Conservation (phyloP, 2,113 vertebrate genomes). For the Oncorhynchus masou region DNA sequence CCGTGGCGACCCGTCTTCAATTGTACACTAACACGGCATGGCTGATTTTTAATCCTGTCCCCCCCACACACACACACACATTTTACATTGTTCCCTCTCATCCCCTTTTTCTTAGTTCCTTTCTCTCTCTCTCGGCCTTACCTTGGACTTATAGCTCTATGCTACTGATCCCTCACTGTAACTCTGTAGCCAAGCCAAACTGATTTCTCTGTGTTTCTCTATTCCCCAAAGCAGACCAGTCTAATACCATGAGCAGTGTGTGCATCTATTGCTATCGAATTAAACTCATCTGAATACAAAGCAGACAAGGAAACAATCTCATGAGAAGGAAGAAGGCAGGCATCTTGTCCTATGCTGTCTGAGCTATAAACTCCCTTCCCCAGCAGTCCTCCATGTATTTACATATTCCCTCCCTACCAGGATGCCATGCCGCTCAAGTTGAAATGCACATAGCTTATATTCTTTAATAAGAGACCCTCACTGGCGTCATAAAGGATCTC, state of each 20-base stretch:
- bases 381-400: conserved; percentile 45
- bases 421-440: conserved; percentile 60
- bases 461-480: conserved; percentile 8
- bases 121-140: neutral
- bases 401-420: conserved; percentile 43
- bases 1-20: conserved; percentile 25
- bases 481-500: neutral
- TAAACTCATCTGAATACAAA: conserved; percentile 27
- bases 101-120: neutral
- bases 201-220: neutral
- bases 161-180: neutral
- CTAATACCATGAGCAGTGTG: neutral
- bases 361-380: conserved; percentile 58
- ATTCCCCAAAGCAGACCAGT: no score
- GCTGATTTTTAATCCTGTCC: neutral
- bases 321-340: conserved; percentile 27
- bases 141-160: neutral
- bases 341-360: conserved; percentile 13
- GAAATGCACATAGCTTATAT: conserved; percentile 50
- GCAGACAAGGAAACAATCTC: conserved; percentile 33
- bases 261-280: neutral
- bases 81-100: neutral
- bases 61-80: neutral
- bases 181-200: neutral
- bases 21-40: conserved; percentile 26